A percentile compares a stretch with the other conserved stretches of the same genome.
These are phyloP conservation scores for Pseudochirops cupreus DNA, from an alignment of 2,797 vertebrate genomes.

Conservation along the genomic window DNA sequence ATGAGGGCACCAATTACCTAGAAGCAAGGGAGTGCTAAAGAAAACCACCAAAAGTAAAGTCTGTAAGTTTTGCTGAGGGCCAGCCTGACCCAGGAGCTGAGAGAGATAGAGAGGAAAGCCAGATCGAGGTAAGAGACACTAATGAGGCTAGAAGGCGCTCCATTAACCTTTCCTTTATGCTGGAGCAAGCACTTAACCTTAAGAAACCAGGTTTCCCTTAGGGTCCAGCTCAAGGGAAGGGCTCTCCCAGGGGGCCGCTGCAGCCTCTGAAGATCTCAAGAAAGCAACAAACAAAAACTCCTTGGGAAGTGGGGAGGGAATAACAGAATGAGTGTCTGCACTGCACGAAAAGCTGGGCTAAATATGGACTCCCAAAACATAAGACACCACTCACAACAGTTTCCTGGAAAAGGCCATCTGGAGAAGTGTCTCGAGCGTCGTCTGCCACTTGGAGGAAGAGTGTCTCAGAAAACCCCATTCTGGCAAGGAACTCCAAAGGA, in stretches of 20 bases:
- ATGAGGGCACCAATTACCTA: not conserved
- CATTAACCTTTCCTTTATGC: not conserved
- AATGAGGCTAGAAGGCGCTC: not conserved
- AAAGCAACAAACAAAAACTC: not conserved
- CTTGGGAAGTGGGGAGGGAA: conserved; percentile 15
- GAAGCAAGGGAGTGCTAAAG: not conserved
- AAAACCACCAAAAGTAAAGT: not conserved
- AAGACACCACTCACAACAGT: conserved; percentile 81
- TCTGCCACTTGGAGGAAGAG: conserved; percentile 55
- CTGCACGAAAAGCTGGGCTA: conserved; percentile 70
- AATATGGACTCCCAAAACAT: conserved; percentile 78
- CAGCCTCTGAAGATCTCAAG: not conserved
- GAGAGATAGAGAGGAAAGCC: not conserved
- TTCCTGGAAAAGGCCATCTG: conserved; percentile 83
- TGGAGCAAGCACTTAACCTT: not conserved
- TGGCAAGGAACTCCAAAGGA: not conserved
- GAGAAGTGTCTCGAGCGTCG: conserved; percentile 68
- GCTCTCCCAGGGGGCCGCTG: not conserved
- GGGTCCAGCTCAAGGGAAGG: not conserved
- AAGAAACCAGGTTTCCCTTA: not conserved
- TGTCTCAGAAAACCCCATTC: conserved; percentile 22
- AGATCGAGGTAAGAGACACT: not conserved
- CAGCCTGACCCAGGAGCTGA: not conserved
- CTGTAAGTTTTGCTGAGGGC: not conserved
- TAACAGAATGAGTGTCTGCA: conserved; percentile 76